Percentiles rank a stretch among this genome's conserved stretches.
Evolutionary conservation across 2,113 vertebrate species (phyloP).

Genomic region (Romanogobio albipinnatus): DNA sequence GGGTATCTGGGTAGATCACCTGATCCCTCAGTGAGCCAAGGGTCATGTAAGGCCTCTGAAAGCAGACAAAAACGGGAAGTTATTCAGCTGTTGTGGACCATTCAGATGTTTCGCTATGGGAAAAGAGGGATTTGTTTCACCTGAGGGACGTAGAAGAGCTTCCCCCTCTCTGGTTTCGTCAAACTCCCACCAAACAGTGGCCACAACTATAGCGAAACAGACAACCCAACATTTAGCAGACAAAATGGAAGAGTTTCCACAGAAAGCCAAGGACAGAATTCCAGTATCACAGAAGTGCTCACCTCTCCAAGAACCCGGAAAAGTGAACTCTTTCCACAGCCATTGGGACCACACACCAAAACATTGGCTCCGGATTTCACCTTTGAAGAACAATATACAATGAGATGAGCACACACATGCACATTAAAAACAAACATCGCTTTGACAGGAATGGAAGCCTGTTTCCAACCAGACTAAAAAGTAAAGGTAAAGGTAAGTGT

Average conservation of each 20-base stretch:
- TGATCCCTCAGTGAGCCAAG: conserved; percentile 94
- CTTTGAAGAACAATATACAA: conserved; percentile 66
- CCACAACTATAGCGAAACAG: conserved; percentile 83
- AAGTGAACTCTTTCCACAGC: conserved; percentile 97
- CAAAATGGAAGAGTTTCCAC: not conserved
- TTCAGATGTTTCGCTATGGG: not conserved
- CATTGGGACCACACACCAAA: conserved; percentile 97
- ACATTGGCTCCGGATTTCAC: conserved; percentile 94
- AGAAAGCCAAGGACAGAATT: not conserved
- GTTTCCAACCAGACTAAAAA: not conserved
- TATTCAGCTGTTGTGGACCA: not conserved
- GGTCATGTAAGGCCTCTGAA: conserved; percentile 97
- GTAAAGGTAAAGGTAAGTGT: not conserved
- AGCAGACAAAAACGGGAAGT: conserved; percentile 20
- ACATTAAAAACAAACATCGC: not conserved
- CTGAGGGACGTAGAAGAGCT: conserved; percentile 98
- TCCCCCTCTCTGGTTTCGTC: conserved; percentile 95
- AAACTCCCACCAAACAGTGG: conserved; percentile 92
- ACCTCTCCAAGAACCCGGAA: conserved; percentile 97
- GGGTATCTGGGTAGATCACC: conserved; percentile 95
- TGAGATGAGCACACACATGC: not conserved
- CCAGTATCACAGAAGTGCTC: conserved; percentile 49
- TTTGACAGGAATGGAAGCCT: not conserved
- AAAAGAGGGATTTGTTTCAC: conserved; percentile 66
- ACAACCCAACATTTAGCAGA: not conserved